These are phyloP conservation scores for Polypedilum vanderplanki DNA, from an alignment of 1,140 invertebrate species.

Conservation along the genomic window DNA sequence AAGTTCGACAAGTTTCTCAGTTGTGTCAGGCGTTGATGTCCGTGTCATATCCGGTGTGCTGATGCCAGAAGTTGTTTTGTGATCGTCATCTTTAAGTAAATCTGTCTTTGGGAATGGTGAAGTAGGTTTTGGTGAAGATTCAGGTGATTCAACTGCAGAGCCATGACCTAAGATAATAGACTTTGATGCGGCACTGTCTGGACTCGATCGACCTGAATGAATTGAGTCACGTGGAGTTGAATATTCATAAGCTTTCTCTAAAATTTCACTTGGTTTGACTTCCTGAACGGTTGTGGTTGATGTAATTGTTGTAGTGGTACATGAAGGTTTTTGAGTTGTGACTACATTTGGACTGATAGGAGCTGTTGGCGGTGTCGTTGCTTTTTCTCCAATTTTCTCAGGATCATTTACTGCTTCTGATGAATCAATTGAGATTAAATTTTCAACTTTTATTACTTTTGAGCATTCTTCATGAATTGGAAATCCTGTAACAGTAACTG, in stretches of 20 bases:
- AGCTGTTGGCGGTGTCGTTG: constrained; percentile 41
- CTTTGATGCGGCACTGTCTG: constrained; percentile 35
- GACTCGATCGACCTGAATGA: not conserved
- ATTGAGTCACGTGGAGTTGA: not conserved
- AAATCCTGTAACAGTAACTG: constrained; percentile 30
- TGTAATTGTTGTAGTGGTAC: not conserved
- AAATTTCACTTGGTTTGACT: not conserved
- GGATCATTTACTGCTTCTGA: no score
- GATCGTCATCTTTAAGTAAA: constrained; percentile 37
- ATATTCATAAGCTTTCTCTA: not conserved
- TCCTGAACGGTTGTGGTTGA: not conserved
- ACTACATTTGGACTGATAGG: constrained; percentile 40
- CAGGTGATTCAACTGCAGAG: constrained; percentile 41
- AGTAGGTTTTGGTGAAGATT: constrained; percentile 43
- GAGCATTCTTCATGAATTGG: constrained; percentile 36
- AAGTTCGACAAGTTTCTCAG: constrained; percentile 30
- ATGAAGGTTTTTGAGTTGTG: constrained; percentile 32
- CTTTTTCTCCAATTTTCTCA: constrained; percentile 7
- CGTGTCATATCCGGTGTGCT: constrained; percentile 20
- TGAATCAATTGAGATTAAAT: no score
- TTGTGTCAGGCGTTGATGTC: constrained; percentile 35
- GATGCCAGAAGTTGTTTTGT: constrained; percentile 32
- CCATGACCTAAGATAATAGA: constrained; percentile 41
- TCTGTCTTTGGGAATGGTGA: constrained; percentile 42
- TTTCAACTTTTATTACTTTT: constrained; percentile 35